Evolutionary conservation across 2,888 invertebrate species (phyloP), one percentile per base, ranked within the genome.

Genomic region (Theodoxus fluviatilis): DNA sequence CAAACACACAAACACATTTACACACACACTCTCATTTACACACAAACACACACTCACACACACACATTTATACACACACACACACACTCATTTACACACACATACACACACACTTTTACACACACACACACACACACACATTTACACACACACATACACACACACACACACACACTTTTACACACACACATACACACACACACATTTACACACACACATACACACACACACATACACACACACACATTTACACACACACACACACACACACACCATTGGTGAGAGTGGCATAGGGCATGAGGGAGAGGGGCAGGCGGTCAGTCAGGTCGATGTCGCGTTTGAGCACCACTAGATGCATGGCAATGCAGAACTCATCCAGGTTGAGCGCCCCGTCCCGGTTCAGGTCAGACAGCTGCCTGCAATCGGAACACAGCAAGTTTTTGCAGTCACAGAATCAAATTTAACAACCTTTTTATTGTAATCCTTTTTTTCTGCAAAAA

Each of bases 271-370:
- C 76, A 87, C 88, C 86, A 79, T 81, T 84, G 55, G 81, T 79
- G 43, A 85, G 79, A 38, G 85, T 80, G 49, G 82, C 78, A 74
- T 86, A 86, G 68, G 93, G 92, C 82, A 92, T 90, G 68, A 97
- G 90, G 74, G 93, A 91, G 25, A 92, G 88, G 0, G 97, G 96
- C 78, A 98, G 88, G 57, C 90, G 89, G 71, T 94, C 93, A 0
- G 97, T 97, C 73, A 98, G 90, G 61, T 95, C 93, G 75, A 98
- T 93, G 84, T 95, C 93, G 78, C 95, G 91, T 79, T 96, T 89
- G 72, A 97, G 88, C 43, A 98, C 97, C 59, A 96, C 97, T 79
- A 98, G 90, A 88, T 98, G 98, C 98, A 98, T 98, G 71, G 98
- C 98, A 79, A 95, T 95, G 84, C 94, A 95, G 89, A 98, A 98